Evolutionary conservation across 1,140 invertebrate genomes (phyloP).

Genomic region (Megalopta genalis): DNA sequence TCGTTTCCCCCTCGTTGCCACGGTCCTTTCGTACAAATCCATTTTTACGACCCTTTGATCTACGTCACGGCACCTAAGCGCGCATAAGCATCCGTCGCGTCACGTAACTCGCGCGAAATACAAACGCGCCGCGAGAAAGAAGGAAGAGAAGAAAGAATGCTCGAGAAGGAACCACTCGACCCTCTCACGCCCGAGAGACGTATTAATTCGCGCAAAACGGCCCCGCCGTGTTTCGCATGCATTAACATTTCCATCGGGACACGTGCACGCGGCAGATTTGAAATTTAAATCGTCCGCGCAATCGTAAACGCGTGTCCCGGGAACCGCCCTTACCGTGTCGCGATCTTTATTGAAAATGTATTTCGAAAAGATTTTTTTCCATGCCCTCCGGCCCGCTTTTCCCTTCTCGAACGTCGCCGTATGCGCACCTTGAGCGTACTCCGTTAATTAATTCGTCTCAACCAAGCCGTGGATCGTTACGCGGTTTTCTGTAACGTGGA

Average conservation of each 20-base stretch:
- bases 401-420: too few relatives aligned
- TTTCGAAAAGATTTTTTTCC: not conserved
- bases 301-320: conserved; percentile 38
- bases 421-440: too few relatives aligned
- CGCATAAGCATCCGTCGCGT: conserved; percentile 8
- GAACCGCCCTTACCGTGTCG: conserved; percentile 58
- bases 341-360: conserved; percentile 45
- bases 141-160: not conserved
- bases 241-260: conserved; percentile 47
- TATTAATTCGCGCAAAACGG: conserved; percentile 48
- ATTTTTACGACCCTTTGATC: conserved; percentile 45
- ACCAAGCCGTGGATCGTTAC: too few relatives aligned
- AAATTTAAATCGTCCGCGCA: conserved; percentile 56
- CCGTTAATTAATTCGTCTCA: too few relatives aligned
- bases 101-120: not conserved
- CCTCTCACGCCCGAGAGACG: not conserved
- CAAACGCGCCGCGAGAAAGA: too few relatives aligned
- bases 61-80: not conserved
- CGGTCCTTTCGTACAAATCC: conserved; percentile 7
- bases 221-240: conserved; percentile 24
- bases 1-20: conserved; percentile 8
- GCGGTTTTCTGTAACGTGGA: too few relatives aligned
- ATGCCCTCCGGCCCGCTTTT: too few relatives aligned
- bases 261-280: conserved; percentile 39
- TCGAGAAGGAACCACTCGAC: not conserved